Conservation (phyloP, 2,113 vertebrate species). For the Jacana jacana region DNA sequence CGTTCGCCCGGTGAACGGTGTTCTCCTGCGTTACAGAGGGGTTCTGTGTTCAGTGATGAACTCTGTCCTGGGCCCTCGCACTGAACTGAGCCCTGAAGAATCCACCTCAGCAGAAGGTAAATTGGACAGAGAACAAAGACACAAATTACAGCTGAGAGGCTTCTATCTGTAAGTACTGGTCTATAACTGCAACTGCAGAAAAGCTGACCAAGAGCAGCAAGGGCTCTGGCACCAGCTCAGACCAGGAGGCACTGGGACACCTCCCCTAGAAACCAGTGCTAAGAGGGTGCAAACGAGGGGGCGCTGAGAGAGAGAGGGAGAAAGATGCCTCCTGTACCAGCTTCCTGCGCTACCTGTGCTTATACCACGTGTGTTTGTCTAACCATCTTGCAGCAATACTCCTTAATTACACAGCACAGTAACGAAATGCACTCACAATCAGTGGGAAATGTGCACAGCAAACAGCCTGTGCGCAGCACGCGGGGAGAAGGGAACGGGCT, state of each 20-base stretch:
- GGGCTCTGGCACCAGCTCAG: background rate
- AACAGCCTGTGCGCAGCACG: background rate
- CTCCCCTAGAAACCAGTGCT: background rate
- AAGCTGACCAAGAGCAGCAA: background rate
- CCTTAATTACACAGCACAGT: background rate
- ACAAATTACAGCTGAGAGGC: background rate
- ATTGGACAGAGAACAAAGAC: background rate
- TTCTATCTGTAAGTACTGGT: background rate
- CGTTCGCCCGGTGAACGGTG: background rate
- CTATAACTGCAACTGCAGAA: background rate
- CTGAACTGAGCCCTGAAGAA: slow-evolving; percentile 19
- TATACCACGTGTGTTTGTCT: background rate
- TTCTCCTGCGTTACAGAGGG: background rate
- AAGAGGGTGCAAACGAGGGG: background rate
- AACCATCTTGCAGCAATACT: background rate
- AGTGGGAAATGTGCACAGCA: background rate
- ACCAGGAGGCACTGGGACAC: background rate
- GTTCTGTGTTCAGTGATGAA: background rate
- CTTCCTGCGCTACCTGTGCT: background rate
- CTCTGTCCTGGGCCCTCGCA: background rate
- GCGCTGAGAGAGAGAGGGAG: background rate
- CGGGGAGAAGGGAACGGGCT: background rate
- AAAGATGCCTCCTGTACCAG: background rate
- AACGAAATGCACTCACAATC: background rate
- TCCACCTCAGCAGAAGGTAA: background rate